These are phyloP conservation scores for Vollenhovia emeryi DNA, from an alignment of 1,140 invertebrate genomes.

Conservation along the genomic window DNA sequence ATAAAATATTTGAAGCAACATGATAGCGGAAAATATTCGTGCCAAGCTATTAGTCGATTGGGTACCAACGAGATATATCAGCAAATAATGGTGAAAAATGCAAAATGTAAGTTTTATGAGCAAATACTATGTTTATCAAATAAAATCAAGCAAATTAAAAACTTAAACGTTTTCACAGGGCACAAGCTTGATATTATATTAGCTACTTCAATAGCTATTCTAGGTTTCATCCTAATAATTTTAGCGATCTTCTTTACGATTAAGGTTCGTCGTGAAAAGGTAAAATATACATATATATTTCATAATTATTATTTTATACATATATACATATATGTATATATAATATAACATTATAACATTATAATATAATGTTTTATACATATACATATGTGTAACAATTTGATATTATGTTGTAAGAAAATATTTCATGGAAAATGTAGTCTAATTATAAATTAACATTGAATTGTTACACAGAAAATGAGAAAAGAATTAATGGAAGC, in stretches of 20 bases:
- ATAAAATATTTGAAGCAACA: constrained; percentile 80
- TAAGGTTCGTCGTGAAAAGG: constrained; percentile 87
- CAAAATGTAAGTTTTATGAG: constrained; percentile 20
- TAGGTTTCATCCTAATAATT: constrained; percentile 83
- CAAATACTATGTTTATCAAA: neutral
- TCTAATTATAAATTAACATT: neutral
- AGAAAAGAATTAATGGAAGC: constrained; percentile 88
- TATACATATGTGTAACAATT: neutral
- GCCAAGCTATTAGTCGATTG: constrained; percentile 79
- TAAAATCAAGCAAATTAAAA: constrained; percentile 2
- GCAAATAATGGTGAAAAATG: constrained; percentile 79
- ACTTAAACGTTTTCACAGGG: constrained; percentile 65
- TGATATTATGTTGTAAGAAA: neutral
- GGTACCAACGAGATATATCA: constrained; percentile 74
- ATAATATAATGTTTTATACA: constrained; percentile 25
- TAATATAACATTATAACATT: neutral
- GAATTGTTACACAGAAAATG: constrained; percentile 82
- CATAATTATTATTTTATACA: constrained; percentile 27
- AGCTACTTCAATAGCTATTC: constrained; percentile 44
- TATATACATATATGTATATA: no score
- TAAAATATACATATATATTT: constrained; percentile 63
- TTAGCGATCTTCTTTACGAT: constrained; percentile 85
- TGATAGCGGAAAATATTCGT: constrained; percentile 82
- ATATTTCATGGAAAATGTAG: neutral
- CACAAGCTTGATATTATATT: constrained; percentile 78